Base-by-base conservation (phyloP, 2,113 vertebrate species). In the Rostratula benghalensis region DNA sequence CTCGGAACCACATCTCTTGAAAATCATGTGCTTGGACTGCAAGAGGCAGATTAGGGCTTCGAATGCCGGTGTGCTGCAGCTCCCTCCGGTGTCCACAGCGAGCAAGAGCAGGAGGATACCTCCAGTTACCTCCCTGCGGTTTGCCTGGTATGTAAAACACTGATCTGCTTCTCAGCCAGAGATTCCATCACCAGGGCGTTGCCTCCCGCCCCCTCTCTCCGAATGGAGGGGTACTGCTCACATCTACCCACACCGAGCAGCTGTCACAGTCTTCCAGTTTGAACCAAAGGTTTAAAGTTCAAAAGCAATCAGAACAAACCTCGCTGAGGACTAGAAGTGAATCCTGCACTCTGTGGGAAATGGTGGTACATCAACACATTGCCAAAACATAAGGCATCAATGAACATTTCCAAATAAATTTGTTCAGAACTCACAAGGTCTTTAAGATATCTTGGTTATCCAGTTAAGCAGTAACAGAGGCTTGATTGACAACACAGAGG, bases 71-170 rank as follows among this genome's bases (percentile, higher is more conserved):
- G 45, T 87, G 68, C 61, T 91, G 83, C 81, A 82, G 93, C 95
- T 94, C 97, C 97, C 95, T 93, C 96, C 83, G 19, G 90, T 90
- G 96, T 93, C 82, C 84, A 4, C 59, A 27, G 51, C 16, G 7
- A 90, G 87, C 67, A 92, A 81, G 79, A 90, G 60, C 91, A 78
- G 18, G 65, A 14, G 56, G 22, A 68, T 4, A 2, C 18, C 31
- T 37, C 74, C 50, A 12, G 37, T 23, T 37, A 3, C 4, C 43
- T 71, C 71, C 4, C 43, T 30, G 65, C 19, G 0, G 35, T 73
- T 90, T 33, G 31, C 24, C 45, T 10, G 57, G 10, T 11, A 0
- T 19, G 3, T 21, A 6, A 74, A 90, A 70, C 1, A 43, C 28
- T 2, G 54, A 77, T 9, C 46, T 33, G 50, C 59, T 61, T 70